A percentile compares a stretch with the other conserved stretches of the same genome.
These are phyloP conservation scores for Pedionomus torquatus DNA, from an alignment of 2,113 vertebrate genomes.

Conservation along the genomic window DNA sequence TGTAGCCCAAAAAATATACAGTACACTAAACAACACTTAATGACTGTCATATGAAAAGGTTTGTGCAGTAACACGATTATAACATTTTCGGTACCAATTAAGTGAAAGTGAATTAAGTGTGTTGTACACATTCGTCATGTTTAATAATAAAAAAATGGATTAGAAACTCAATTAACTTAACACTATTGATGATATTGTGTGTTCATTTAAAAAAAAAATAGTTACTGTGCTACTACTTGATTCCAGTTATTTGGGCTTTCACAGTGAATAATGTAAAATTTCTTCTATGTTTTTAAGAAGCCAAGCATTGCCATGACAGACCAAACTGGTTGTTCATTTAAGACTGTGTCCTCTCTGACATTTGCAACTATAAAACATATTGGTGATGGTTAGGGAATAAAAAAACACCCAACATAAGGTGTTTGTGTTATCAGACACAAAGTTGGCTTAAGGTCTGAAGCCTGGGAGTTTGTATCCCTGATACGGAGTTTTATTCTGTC, in stretches of 20 bases:
- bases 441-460: not conserved
- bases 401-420: not conserved
- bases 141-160: not conserved
- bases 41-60: not conserved
- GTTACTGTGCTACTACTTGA: not conserved
- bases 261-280: not conserved
- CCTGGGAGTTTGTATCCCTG: not conserved
- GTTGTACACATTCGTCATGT: not conserved
- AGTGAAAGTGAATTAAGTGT: not conserved
- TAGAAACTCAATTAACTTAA: not conserved
- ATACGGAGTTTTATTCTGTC: not conserved
- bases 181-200: not conserved
- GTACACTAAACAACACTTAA: not conserved
- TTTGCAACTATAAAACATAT: not conserved
- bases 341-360: not conserved
- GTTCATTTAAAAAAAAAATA: not conserved
- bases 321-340: not conserved
- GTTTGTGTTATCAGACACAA: not conserved
- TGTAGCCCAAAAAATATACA: conserved; percentile 34
- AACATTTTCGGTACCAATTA: not conserved
- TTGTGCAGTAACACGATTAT: not conserved
- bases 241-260: not conserved
- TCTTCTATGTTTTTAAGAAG: not conserved
- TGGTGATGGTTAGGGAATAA: not conserved
- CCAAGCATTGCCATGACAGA: not conserved